These are phyloP conservation scores for Ispidina picta DNA, from an alignment of 2,797 vertebrate species.

Conservation along the genomic window DNA sequence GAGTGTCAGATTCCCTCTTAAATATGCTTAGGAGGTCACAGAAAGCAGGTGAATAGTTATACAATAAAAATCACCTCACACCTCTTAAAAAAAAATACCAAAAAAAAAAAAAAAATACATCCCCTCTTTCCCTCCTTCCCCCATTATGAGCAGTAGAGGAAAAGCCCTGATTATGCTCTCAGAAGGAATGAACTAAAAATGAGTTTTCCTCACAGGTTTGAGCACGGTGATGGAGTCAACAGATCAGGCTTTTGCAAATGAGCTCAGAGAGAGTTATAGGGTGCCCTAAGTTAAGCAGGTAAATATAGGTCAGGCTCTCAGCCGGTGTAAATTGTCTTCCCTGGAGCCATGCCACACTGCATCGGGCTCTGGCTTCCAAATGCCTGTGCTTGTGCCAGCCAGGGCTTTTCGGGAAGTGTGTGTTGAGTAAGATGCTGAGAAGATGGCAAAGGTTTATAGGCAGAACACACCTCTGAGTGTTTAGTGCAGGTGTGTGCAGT, in stretches of 20 bases:
- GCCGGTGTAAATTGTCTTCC: background rate
- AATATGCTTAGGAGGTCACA: constrained; percentile 53
- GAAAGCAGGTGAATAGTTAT: constrained; percentile 67
- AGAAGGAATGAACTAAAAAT: background rate
- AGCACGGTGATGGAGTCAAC: background rate
- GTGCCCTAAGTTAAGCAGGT: background rate
- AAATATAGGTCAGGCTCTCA: constrained; percentile 10
- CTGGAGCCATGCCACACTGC: background rate
- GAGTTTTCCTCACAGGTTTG: background rate
- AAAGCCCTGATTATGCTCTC: constrained; percentile 13
- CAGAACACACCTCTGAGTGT: constrained; percentile 43
- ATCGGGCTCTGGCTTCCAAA: background rate
- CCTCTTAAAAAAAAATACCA: constrained; percentile 49
- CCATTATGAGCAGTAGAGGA: background rate
- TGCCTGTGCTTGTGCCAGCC: background rate
- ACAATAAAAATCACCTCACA: constrained; percentile 71
- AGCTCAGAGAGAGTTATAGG: background rate
- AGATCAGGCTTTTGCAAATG: background rate
- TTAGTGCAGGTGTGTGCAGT: constrained; percentile 40
- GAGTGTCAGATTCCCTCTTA: constrained; percentile 59
- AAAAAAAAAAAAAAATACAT: background rate
- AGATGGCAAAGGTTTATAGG: constrained; percentile 30
- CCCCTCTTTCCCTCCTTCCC: background rate
- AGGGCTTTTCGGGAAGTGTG: background rate
- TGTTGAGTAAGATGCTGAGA: constrained; percentile 48